Evolutionary conservation across 2,888 invertebrate genomes (phyloP).

Genomic region (Pimpla rufipes): DNA sequence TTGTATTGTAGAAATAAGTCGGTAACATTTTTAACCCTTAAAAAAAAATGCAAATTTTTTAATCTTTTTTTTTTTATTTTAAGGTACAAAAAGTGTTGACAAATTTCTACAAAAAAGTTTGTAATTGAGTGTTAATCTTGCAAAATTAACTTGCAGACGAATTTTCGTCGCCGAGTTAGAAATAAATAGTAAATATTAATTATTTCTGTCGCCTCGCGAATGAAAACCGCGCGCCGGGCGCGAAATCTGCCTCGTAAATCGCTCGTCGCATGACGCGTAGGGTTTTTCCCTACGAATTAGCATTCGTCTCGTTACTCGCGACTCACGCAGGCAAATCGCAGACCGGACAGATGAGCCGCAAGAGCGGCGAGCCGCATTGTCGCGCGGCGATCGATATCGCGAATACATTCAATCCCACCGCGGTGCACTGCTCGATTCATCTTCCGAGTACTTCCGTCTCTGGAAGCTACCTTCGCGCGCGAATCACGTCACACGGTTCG

Average conservation of each 20-base stretch:
- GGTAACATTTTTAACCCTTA: too few relatives aligned
- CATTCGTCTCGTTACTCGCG: slow-evolving; percentile 26
- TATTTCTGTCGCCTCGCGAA: too few relatives aligned
- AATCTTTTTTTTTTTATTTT: too few relatives aligned
- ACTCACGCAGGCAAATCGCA: slow-evolving; percentile 1
- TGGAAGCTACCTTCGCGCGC: background rate
- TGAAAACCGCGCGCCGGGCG: too few relatives aligned
- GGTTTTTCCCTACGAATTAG: slow-evolving; percentile 22
- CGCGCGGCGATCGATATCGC: background rate
- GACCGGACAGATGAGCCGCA: background rate
- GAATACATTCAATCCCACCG: background rate
- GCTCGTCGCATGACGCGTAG: background rate
- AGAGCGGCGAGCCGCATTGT: background rate
- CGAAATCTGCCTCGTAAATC: background rate
- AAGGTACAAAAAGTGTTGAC: too few relatives aligned
- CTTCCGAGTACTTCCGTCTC: background rate
- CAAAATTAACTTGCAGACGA: too few relatives aligned
- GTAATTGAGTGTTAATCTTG: too few relatives aligned
- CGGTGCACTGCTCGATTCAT: background rate
- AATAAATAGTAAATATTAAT: too few relatives aligned
- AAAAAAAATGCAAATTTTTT: too few relatives aligned
- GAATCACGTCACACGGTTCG: slow-evolving; percentile 7
- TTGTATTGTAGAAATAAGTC: too few relatives aligned
- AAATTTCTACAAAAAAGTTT: too few relatives aligned
- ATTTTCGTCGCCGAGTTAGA: too few relatives aligned